Evolutionary conservation across 1,140 invertebrate species (phyloP).

Genomic region (Drosophila melanogaster): Release_6_plus_ISO1_MT NT_037436.4:10090001-10090500

Average conservation of each 20-base stretch:
- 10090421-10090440: constrained; percentile 31
- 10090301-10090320: constrained; percentile 58
- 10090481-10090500: constrained; percentile 62
- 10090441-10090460: constrained; percentile 51
- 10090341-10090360: constrained; percentile 53
- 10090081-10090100: constrained; percentile 1
- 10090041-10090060: constrained; percentile 10
- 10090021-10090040: constrained; percentile 6
- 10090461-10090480: constrained; percentile 60
- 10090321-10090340: constrained; percentile 69
- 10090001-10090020: not conserved
- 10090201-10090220: constrained; percentile 5
- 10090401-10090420: constrained; percentile 1
- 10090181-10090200: constrained; percentile 35
- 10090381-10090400: constrained; percentile 36
- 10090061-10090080: constrained; percentile 32
- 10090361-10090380: constrained; percentile 44
- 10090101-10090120: constrained; percentile 11
- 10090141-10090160: not conserved
- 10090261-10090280: constrained; percentile 42
- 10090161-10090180: constrained; percentile 11
- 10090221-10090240: too few relatives aligned
- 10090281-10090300: constrained; percentile 70
- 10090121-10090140: constrained; percentile 28
- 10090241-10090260: constrained; percentile 35